Percentiles rank a stretch among this genome's conserved stretches.
Conservation (phyloP, 2,113 vertebrate genomes). For the Protobothrops flavoviridis region DNA sequence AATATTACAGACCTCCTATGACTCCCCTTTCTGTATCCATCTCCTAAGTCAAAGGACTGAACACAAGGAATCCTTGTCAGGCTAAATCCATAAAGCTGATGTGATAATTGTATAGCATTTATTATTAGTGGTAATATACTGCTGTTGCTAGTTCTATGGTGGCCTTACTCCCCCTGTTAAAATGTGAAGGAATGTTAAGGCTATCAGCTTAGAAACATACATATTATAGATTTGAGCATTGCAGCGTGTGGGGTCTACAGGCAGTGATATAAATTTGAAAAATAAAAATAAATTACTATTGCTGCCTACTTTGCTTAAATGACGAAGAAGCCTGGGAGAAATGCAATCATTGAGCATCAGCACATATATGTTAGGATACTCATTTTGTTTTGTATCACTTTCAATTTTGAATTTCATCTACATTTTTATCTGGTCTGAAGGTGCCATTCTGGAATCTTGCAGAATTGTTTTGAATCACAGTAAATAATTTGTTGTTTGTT, state of each 20-base stretch:
- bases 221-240: not conserved
- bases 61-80: not conserved
- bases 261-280: not conserved
- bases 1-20: not conserved
- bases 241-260: not conserved
- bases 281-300: not conserved
- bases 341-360: not conserved
- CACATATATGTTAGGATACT: not conserved
- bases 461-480: not conserved
- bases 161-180: not conserved
- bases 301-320: not conserved
- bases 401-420: not conserved
- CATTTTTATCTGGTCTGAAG: not conserved
- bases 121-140: not conserved
- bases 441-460: not conserved
- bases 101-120: not conserved
- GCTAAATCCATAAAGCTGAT: not conserved
- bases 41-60: not conserved
- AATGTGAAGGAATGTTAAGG: rapidly evolving
- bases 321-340: not conserved
- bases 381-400: not conserved
- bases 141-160: not conserved
- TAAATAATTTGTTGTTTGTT: not conserved
- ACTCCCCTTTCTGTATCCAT: not conserved
- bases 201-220: not conserved